phyloP scores from a whole-genome alignment of 2,888 invertebrate genomes.

The Chymomyza amoena region DNA sequence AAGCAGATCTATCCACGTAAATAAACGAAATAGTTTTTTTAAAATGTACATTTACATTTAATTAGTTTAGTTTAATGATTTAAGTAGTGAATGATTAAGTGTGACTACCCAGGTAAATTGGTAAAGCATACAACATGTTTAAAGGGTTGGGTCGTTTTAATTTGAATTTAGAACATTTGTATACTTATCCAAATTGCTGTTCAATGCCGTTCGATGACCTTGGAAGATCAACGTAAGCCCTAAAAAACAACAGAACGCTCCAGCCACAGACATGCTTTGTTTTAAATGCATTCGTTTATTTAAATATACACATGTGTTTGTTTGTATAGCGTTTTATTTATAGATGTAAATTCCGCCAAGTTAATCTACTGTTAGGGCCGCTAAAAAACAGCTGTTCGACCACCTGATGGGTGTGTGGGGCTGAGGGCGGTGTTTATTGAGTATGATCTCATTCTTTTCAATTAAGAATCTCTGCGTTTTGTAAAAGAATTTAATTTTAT shows the following conservation, averaged over 20 bases:
- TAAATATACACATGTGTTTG: neutral
- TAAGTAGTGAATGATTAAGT: neutral
- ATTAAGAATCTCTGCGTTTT: neutral
- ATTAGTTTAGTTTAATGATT: neutral
- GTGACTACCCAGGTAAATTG: neutral
- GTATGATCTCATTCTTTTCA: constrained; percentile 57
- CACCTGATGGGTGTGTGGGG: constrained; percentile 49
- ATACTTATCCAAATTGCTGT: constrained; percentile 2
- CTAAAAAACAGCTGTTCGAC: constrained; percentile 54
- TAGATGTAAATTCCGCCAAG: neutral
- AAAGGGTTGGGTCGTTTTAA: neutral
- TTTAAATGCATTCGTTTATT: neutral
- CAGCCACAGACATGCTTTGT: neutral
- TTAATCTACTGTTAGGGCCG: neutral
- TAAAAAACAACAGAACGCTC: neutral
- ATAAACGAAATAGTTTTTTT: constrained; percentile 3
- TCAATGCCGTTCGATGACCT: constrained; percentile 61
- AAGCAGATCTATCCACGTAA: constrained; percentile 1
- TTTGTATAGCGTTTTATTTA: neutral
- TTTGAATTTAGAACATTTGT: neutral
- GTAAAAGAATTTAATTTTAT: neutral
- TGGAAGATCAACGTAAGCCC: constrained; percentile 43
- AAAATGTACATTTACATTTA: neutral
- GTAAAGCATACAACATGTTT: neutral
- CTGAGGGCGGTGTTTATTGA: constrained; percentile 19